Evolutionary conservation across 2,888 invertebrate species (phyloP), one percentile per base, ranked within the genome.

Genomic region (Cataglyphis livida): DNA sequence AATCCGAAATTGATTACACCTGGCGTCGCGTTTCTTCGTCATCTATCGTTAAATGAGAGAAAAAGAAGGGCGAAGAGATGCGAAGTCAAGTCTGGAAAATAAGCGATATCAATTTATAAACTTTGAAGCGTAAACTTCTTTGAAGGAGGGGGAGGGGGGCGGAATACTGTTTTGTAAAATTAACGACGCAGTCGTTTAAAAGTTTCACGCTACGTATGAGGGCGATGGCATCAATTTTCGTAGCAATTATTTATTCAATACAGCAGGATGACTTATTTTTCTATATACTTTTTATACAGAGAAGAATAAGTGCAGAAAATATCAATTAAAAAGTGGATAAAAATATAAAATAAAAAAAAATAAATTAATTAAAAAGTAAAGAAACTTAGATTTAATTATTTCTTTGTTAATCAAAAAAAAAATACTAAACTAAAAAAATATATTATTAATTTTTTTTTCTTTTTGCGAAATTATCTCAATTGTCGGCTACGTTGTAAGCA

Each of bases 1-100:
- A 79, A 71, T 79, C 71, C 44, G 32, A 71, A 79, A 71, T 71
- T 71, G 78, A 78, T 78, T 48, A 78, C 73, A 71, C 73, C 78
- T 35, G 48, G 57, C 71, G 51, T 78, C 44, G 44, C n/a, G 59
- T 25, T 48, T 41, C 71, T 79, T 79, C 59, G 21, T 59, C 70
- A 79, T 59, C 71, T 59, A 4, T 15, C 15, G 54, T 76, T 57
- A 51, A 65, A 38, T 65, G 66, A 41, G 66, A 41, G 59, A 70
- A 51, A 18, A 4, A 21, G 18, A 15, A 15, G 68, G 35, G 38
- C 65, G 25, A 32, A 32, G 32, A 51, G 18, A 59, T 21, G 18
- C 32, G 10, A 68, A 44, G 44, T 70, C 57, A 18, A 70, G 28
- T 51, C 7, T n/a, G 12, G 6, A 12, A n/a, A 54, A 57, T 18